Evolutionary conservation across 2,113 vertebrate species (phyloP).

Genomic region (Camarhynchus parvulus): DNA sequence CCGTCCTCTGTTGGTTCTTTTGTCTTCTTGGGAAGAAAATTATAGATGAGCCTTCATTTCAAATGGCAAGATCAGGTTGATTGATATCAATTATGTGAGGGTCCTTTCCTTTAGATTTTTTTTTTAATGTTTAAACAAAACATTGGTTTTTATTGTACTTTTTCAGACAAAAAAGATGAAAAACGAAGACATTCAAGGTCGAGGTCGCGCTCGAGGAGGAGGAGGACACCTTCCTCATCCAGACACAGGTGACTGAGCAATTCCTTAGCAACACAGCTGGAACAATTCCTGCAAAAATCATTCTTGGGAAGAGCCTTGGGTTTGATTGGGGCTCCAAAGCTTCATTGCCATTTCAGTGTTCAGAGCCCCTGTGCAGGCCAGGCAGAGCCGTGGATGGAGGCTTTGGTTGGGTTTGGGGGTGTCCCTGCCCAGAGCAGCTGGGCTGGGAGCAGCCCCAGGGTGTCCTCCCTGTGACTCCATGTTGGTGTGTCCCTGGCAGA

Average conservation of each 20-base stretch:
- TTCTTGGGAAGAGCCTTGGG: neutral
- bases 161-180: slow-evolving; percentile 93
- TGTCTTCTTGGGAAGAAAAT: neutral
- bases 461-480: accelerated
- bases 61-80: neutral
- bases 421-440: neutral
- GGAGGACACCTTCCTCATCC: slow-evolving; percentile 92
- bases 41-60: neutral
- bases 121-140: neutral
- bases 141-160: neutral
- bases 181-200: slow-evolving; percentile 94
- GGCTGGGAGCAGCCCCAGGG: accelerated
- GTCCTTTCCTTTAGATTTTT: neutral
- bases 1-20: neutral
- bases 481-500: slow-evolving; percentile 52
- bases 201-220: slow-evolving; percentile 88
- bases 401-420: accelerated
- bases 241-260: slow-evolving; percentile 84
- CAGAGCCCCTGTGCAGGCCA: no score
- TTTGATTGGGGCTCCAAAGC: neutral
- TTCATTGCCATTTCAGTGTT: accelerated
- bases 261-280: neutral
- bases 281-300: neutral
- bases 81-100: accelerated
- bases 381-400: neutral